phyloP scores from a whole-genome alignment of 2,113 vertebrate species.

The Clarias macrocephalus region DNA sequence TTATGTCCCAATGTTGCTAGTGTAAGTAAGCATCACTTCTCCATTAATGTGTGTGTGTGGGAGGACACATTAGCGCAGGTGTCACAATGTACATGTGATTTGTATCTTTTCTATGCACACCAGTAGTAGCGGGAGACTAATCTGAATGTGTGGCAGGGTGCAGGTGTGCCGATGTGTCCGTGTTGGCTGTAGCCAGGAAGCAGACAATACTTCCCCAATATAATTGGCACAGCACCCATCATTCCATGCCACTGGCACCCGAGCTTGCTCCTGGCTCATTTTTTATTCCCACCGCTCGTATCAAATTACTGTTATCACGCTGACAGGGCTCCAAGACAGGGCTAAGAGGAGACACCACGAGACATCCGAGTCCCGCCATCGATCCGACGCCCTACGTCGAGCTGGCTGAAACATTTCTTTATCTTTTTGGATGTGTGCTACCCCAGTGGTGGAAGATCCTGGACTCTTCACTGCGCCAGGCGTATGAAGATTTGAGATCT shows the following conservation, averaged over 20 bases:
- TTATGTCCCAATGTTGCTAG: too few species aligned
- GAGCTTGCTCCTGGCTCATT: background rate
- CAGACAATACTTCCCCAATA: constrained; percentile 17
- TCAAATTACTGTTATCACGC: constrained; percentile 35
- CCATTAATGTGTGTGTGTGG: background rate
- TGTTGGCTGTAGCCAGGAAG: background rate
- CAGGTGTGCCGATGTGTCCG: background rate
- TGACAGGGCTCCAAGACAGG: constrained; percentile 18
- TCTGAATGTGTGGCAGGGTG: background rate
- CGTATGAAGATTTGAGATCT: background rate
- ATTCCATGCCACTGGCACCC: background rate
- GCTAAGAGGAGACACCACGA: constrained; percentile 20
- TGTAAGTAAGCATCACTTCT: constrained; percentile 11
- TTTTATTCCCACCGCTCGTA: background rate
- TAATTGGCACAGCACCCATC: constrained; percentile 26
- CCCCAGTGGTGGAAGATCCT: background rate
- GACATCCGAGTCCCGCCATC: constrained; percentile 31
- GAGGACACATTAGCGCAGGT: background rate
- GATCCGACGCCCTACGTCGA: constrained; percentile 18
- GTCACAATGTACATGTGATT: background rate
- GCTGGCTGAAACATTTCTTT: background rate
- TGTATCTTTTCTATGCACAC: too few species aligned
- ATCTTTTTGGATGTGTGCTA: background rate
- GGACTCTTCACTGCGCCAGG: background rate
- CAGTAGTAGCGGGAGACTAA: constrained; percentile 4